phyloP scores from a whole-genome alignment of 2,113 vertebrate genomes.

The Neomonachus schauinslandi region DNA sequence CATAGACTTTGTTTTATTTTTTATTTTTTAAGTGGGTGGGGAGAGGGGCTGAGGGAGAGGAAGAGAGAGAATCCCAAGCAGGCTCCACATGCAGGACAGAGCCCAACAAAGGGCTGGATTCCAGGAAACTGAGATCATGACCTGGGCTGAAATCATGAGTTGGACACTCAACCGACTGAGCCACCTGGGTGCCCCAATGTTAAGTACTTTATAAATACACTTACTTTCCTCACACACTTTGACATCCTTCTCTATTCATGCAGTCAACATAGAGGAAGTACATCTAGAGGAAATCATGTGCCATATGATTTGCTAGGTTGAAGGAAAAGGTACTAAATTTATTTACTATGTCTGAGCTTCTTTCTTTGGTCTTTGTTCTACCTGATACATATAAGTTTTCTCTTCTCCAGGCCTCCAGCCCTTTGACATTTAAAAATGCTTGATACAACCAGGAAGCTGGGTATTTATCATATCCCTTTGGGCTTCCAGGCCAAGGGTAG shows the following conservation, averaged over 20 bases:
- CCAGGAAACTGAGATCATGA: neutral
- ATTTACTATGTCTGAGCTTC: neutral
- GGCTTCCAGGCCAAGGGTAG: no score
- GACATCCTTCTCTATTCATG: neutral
- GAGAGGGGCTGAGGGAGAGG: neutral
- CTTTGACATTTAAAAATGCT: neutral
- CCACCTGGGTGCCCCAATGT: neutral
- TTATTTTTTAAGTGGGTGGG: neutral
- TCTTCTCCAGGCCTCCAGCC: neutral
- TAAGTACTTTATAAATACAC: neutral
- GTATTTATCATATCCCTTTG: neutral
- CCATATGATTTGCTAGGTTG: neutral
- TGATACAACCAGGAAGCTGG: neutral
- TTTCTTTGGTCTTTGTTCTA: neutral
- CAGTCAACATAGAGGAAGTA: neutral
- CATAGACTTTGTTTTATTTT: neutral
- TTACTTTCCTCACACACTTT: neutral
- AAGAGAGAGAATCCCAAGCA: neutral
- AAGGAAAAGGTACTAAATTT: neutral
- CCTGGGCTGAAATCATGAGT: neutral
- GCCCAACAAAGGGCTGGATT: neutral
- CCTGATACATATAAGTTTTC: neutral
- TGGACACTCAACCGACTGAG: neutral
- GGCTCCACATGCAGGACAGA: neutral
- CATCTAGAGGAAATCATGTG: neutral